A percentile compares a stretch with the other conserved stretches of the same genome.
These are phyloP conservation scores for Spinus pinus DNA, from an alignment of 2,797 vertebrate species.

Conservation along the genomic window DNA sequence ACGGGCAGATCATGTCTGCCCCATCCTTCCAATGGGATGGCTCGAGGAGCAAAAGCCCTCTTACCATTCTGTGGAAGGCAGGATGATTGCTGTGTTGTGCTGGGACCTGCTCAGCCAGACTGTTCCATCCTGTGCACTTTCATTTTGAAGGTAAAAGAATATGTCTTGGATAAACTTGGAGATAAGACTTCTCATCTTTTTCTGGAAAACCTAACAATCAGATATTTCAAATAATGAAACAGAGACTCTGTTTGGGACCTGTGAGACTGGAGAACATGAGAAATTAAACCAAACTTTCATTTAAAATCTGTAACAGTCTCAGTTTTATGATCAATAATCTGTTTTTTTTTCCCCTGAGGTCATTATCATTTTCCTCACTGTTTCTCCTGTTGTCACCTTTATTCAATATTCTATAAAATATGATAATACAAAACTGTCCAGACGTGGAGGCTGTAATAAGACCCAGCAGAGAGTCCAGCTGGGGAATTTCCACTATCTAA, in stretches of 20 bases:
- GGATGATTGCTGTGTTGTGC: background rate
- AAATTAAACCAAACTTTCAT: background rate
- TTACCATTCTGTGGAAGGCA: fast-evolving
- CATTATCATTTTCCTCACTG: background rate
- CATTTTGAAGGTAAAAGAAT: background rate
- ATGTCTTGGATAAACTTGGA: background rate
- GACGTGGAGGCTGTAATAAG: background rate
- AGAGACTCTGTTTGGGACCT: background rate
- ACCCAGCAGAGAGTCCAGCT: background rate
- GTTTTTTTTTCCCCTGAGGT: background rate
- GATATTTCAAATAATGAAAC: background rate
- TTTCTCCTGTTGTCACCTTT: background rate
- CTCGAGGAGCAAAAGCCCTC: background rate
- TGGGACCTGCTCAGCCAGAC: background rate
- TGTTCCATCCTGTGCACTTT: background rate
- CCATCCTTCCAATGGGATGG: background rate
- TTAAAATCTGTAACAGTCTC: background rate
- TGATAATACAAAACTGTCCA: background rate
- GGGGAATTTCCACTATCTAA: background rate
- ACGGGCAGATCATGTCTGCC: background rate
- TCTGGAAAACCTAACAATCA: background rate
- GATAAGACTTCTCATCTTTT: background rate
- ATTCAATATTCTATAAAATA: background rate
- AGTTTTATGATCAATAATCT: background rate
- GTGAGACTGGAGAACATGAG: background rate